These are phyloP conservation scores for Sebastes iracundus DNA, from an alignment of 2,797 vertebrate species.

Conservation along the genomic window DNA sequence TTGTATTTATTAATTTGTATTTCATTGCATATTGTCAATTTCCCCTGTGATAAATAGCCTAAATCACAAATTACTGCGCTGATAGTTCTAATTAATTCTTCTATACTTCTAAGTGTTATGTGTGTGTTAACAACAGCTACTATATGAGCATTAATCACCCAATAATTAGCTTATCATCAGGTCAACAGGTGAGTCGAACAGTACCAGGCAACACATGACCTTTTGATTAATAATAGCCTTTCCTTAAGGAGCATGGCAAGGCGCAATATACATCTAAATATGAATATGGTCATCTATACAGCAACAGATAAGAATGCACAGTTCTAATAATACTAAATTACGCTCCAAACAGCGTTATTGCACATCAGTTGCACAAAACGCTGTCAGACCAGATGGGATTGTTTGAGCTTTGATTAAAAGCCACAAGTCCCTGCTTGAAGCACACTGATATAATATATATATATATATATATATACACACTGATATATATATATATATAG, in stretches of 20 bases:
- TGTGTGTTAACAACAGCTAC: background rate
- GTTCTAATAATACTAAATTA: too few relatives aligned
- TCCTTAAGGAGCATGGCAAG: background rate
- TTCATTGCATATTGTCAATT: background rate
- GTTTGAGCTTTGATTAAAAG: constrained; percentile 1
- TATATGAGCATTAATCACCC: background rate
- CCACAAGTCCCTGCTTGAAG: background rate
- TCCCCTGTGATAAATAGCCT: background rate
- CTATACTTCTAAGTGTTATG: background rate
- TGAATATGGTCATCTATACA: background rate
- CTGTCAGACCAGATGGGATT: background rate
- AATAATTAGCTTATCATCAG: background rate
- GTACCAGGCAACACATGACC: background rate
- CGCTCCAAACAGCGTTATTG: too few relatives aligned
- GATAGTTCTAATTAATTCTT: background rate
- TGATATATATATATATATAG: too few relatives aligned
- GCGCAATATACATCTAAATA: background rate
- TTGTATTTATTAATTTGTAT: too few relatives aligned
- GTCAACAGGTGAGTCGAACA: background rate
- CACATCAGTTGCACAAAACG: background rate
- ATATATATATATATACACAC: too few relatives aligned
- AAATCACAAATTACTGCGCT: background rate
- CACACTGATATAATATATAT: background rate
- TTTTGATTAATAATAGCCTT: background rate
- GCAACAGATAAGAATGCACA: background rate